Percentiles rank a stretch among this genome's conserved stretches.
These are phyloP conservation scores for Synanthedon formicaeformis DNA, from an alignment of 2,888 invertebrate genomes.

Conservation along the genomic window DNA sequence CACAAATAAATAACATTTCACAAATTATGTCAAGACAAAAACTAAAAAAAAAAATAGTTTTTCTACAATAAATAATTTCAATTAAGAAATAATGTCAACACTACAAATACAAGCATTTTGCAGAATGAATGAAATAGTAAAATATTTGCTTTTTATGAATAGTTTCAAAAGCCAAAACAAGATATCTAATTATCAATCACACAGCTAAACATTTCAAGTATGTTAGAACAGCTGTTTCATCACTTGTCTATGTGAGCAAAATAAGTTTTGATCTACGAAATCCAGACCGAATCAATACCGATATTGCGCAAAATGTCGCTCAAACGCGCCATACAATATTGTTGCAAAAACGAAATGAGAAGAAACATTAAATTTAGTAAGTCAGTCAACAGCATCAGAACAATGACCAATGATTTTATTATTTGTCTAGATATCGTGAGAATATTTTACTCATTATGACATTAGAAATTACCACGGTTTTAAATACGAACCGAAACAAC, in stretches of 20 bases:
- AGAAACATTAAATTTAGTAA: constrained; percentile 38
- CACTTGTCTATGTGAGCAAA: constrained; percentile 33
- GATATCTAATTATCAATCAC: too few relatives aligned
- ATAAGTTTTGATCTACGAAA: constrained; percentile 55
- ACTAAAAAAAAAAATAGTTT: too few relatives aligned
- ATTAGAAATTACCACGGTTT: neutral
- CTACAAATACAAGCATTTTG: too few relatives aligned
- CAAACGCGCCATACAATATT: constrained; percentile 49
- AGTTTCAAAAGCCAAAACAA: too few relatives aligned
- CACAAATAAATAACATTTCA: too few relatives aligned
- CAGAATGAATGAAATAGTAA: too few relatives aligned
- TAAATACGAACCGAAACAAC: constrained; percentile 7
- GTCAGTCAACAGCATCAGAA: constrained; percentile 41
- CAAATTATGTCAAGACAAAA: too few relatives aligned
- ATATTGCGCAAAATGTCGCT: constrained; percentile 66
- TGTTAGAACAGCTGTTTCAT: constrained; percentile 63
- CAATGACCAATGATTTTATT: constrained; percentile 43
- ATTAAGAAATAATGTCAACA: too few relatives aligned
- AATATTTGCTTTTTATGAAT: too few relatives aligned
- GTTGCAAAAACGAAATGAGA: constrained; percentile 24
- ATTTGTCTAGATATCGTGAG: constrained; percentile 19
- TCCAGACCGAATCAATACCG: constrained; percentile 68
- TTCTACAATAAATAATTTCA: too few relatives aligned
- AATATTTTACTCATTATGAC: constrained; percentile 4
- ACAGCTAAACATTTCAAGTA: constrained; percentile 1